A percentile compares a stretch with the other conserved stretches of the same genome.
These are phyloP conservation scores for Ardeotis arabs DNA, from an alignment of 2,113 vertebrate species.

Conservation along the genomic window DNA sequence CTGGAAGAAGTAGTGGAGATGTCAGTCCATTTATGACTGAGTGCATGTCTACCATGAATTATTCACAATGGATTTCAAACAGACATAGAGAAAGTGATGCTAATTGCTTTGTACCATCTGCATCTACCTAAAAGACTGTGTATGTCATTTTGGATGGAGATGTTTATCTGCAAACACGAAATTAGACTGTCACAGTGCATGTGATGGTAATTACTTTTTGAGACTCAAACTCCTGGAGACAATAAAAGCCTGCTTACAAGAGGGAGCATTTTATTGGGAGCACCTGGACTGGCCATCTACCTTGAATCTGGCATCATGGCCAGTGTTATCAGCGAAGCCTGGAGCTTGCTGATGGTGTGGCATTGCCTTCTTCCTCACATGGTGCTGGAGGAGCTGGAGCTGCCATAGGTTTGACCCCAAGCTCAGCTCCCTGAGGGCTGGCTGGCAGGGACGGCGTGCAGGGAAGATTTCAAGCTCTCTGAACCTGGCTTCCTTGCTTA, in stretches of 20 bases:
- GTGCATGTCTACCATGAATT: not conserved
- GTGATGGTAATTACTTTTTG: not conserved
- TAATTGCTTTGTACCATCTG: not conserved
- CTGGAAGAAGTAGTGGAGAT: not conserved
- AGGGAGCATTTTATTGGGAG: not conserved
- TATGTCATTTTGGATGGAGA: not conserved
- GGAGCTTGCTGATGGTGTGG: accelerated
- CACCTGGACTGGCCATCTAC: not conserved
- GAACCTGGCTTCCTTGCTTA: not conserved
- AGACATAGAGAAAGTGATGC: not conserved
- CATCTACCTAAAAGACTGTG: not conserved
- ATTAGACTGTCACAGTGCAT: not conserved
- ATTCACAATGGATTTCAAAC: not conserved
- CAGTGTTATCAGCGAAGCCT: not conserved
- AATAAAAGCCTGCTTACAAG: not conserved
- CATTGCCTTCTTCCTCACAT: accelerated
- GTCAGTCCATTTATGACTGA: not conserved
- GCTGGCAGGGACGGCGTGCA: not conserved
- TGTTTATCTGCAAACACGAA: not conserved
- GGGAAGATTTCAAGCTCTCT: not conserved
- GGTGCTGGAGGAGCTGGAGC: not conserved
- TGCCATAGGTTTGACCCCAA: not conserved
- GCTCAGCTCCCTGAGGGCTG: not conserved
- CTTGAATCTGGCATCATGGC: not conserved
- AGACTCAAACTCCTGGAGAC: not conserved